Base-by-base conservation (phyloP, 2,113 vertebrate genomes). In the Caranx ignobilis region DNA sequence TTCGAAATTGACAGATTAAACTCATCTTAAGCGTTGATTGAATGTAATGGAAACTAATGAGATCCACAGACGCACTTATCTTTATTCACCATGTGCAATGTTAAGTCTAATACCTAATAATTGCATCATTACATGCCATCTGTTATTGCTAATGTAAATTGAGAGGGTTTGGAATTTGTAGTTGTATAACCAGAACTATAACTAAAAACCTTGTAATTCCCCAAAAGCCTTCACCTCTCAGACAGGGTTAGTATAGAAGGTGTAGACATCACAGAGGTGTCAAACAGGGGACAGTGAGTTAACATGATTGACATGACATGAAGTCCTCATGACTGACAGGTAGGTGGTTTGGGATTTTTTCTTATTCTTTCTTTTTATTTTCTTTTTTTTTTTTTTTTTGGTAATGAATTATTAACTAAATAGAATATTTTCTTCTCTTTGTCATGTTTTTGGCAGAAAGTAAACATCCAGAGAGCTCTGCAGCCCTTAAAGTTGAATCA, bases 1-100 rank as follows among this genome's bases (percentile, higher is more conserved):
- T 85, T 32, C 59, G 57, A 78, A 89, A 76, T 52, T 13, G 35
- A 69, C 71, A 81, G 61, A 92, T 88, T 67, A 66, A 73, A 76
- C 47, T 41, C 50, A 86, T 84, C 54, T 71, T 34, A 81, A 67
- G 11, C 50, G 31, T 41, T 86, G 76, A 81, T 77, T 77, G 69
- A 88, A 74, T 66, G 59, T 88, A 79, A 87, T 81, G 57, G 37
- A 56, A 85, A 84, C 71, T 89, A 87, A 89, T 88, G 68, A 71
- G 60, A 88, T 66, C 34, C 61, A 62, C 45, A 77, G 69, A 73
- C 37, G 41, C 15, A 43, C 70, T 81, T 64, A 83, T 91, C 65
- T 84, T 79, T 64, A 83, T 73, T 87, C 62, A 59, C 67, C 48
- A 32, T 57, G 78, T 76, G 71, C 26, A 70, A 56, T 31, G 13